Evolutionary conservation across 1,140 invertebrate species (phyloP), one percentile per base, ranked within the genome.

Genomic region (Caerostris darwini): DNA sequence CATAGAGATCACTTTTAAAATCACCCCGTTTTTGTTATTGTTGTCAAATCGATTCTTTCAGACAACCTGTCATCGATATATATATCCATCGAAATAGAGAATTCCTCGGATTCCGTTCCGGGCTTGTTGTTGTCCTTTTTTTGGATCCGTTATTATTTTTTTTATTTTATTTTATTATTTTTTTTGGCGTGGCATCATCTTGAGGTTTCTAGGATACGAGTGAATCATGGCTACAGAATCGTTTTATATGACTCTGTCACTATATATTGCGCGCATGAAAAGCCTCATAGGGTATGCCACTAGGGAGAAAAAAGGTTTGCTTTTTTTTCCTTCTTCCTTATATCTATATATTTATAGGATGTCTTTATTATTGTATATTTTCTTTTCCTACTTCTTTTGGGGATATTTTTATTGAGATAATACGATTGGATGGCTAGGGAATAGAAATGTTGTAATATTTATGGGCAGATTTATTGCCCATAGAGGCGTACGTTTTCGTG

Each of bases 1-100:
- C 92, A 94, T 89, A 88, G 92, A 94, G 92, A 94, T 94, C 92
- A 89, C 85, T 94, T 94, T 94, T 94, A 88, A 89, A 94, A 93
- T 93, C 92, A 93, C 92, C 92, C 92, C 53, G 90, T 92, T 92
- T 34, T 93, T 87, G 92, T 93, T 93, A 87, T 93, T 87, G 92
- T 82, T 89, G 85, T 94, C 92, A 89, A n/a, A 94, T 94, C 85
- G 85, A 89, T 93, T 94, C 92, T 54, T n/a, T 61, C 86, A 89
- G 92, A 88, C 92, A 94, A 89, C 92, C 86, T 94, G 92, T 93
- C 92, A 93, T 83, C 82, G 83, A 93, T 93, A 93, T 93, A 90
- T 34, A 77, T 92, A 83, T 92, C 90, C 77, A 81, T 90, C 56
- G 90, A 34, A 34, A 92, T 53, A 83, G 77, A 61, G 90, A 92